A percentile compares a stretch with the other conserved stretches of the same genome.
Conservation (phyloP, 2,888 invertebrate species). For the Drosophila anceps region DNA sequence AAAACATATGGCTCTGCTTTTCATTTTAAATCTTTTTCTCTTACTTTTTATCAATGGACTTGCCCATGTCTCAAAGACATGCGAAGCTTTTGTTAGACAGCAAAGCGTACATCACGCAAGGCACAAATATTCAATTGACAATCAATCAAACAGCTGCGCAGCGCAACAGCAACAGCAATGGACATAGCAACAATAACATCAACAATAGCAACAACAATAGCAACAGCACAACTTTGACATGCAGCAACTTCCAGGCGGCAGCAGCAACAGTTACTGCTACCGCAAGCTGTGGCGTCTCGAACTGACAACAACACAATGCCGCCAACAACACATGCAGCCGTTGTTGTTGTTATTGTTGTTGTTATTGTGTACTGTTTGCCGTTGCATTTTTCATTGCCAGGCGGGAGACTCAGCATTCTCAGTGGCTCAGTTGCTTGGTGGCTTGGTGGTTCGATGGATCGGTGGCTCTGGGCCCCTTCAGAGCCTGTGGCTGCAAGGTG, state of each 20-base stretch:
- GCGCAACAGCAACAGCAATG: slow-evolving; percentile 53
- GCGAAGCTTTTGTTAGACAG: slow-evolving; percentile 68
- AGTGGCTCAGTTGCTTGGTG: slow-evolving; percentile 19
- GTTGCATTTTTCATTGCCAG: slow-evolving; percentile 75
- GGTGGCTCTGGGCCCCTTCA: slow-evolving; percentile 29
- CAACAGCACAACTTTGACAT: slow-evolving; percentile 71
- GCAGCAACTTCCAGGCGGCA: slow-evolving; percentile 73
- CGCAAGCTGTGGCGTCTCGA: slow-evolving; percentile 79
- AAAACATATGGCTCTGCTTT: slow-evolving; percentile 56
- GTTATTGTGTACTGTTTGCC: slow-evolving; percentile 39
- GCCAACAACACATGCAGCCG: slow-evolving; percentile 58
- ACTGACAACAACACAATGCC: slow-evolving; percentile 75
- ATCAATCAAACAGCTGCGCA: slow-evolving; percentile 83
- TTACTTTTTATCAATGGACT: slow-evolving; percentile 58
- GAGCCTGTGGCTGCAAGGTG: slow-evolving; percentile 56
- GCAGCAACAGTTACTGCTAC: slow-evolving; percentile 67
- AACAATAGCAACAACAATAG: slow-evolving; percentile 49
- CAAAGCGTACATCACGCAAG: slow-evolving; percentile 60
- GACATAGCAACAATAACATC: slow-evolving; percentile 46
- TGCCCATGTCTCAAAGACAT: slow-evolving; percentile 52
- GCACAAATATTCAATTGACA: slow-evolving; percentile 78
- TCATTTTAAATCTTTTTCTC: slow-evolving; percentile 4
- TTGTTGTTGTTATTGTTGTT: slow-evolving; percentile 27
- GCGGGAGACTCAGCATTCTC: slow-evolving; percentile 48
- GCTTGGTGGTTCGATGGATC: slow-evolving; percentile 24